Evolutionary conservation across 2,113 vertebrate genomes (phyloP).

Genomic region (Polyodon spathula): DNA sequence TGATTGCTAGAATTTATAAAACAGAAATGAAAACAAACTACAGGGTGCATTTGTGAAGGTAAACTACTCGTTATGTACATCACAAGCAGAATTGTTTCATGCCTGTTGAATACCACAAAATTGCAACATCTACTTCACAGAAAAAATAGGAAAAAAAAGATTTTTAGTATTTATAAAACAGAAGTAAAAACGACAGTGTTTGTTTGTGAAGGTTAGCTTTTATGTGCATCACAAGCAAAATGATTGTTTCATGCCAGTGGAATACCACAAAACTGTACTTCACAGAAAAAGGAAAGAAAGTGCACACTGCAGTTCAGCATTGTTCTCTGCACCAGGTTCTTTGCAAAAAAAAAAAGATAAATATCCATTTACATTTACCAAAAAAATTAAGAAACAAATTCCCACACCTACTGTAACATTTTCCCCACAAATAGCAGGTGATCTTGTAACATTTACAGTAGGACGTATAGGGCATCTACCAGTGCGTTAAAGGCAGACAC

Average conservation of each 20-base stretch:
- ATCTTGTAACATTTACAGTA: slow-evolving; percentile 2
- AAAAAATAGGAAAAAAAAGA: background rate
- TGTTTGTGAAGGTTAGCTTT: too few species aligned
- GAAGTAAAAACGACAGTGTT: too few species aligned
- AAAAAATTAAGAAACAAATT: slow-evolving; percentile 3
- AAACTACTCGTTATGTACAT: too few species aligned
- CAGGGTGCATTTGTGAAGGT: too few species aligned
- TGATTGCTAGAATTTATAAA: too few species aligned
- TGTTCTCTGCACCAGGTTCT: background rate
- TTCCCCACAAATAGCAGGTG: slow-evolving; percentile 9
- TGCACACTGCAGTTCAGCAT: background rate
- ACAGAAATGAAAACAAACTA: too few species aligned
- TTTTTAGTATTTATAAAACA: too few species aligned
- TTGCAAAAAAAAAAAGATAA: slow-evolving; percentile 3
- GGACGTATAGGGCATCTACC: background rate
- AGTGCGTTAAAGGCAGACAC: too few species aligned
- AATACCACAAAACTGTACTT: slow-evolving; percentile 10
- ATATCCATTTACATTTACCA: too few species aligned
- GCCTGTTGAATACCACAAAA: slow-evolving; percentile 5
- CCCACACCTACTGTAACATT: slow-evolving; percentile 7
- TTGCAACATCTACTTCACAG: slow-evolving; percentile 4
- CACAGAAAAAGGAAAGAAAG: background rate
- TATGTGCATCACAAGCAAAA: slow-evolving; percentile 4
- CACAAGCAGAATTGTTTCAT: slow-evolving; percentile 1
- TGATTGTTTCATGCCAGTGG: background rate